phyloP scores from a whole-genome alignment of 2,113 vertebrate species.

The Epinephelus lanceolatus region DNA sequence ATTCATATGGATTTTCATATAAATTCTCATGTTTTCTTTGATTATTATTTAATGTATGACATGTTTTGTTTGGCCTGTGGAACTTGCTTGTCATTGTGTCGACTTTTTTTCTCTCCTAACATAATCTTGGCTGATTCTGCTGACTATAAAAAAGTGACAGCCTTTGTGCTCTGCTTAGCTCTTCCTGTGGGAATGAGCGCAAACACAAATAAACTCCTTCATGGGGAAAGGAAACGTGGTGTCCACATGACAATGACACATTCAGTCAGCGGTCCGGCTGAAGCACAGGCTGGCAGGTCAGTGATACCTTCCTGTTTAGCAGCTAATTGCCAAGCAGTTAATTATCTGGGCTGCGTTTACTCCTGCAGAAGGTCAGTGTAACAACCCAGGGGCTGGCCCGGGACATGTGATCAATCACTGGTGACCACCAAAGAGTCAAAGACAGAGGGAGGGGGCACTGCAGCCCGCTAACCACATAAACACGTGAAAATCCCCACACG shows the following conservation, averaged over 20 bases:
- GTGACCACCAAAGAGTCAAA: slow-evolving; percentile 64
- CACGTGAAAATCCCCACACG: slow-evolving; percentile 64
- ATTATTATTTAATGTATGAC: not conserved
- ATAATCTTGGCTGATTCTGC: not conserved
- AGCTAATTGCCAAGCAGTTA: slow-evolving; percentile 68
- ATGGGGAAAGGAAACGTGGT: slow-evolving; percentile 32
- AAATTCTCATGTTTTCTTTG: slow-evolving; percentile 23
- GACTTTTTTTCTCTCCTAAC: not conserved
- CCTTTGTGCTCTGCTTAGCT: slow-evolving; percentile 17
- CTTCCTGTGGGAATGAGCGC: slow-evolving; percentile 52
- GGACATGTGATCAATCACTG: slow-evolving; percentile 72
- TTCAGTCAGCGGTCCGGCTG: slow-evolving; percentile 22
- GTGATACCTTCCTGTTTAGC: slow-evolving; percentile 74
- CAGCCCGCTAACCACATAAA: slow-evolving; percentile 64
- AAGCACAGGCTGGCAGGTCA: slow-evolving; percentile 30
- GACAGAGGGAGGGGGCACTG: slow-evolving; percentile 7
- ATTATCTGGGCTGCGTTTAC: slow-evolving; percentile 59
- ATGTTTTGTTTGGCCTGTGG: slow-evolving; percentile 14
- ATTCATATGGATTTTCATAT: slow-evolving; percentile 13
- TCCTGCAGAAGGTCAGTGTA: slow-evolving; percentile 54
- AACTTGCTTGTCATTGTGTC: not conserved
- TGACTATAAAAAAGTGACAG: slow-evolving; percentile 32
- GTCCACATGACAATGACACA: slow-evolving; percentile 53
- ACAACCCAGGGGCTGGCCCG: slow-evolving; percentile 46
- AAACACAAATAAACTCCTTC: slow-evolving; percentile 52